phyloP scores from a whole-genome alignment of 2,888 invertebrate genomes.

The Ephialtes manifestator region DNA sequence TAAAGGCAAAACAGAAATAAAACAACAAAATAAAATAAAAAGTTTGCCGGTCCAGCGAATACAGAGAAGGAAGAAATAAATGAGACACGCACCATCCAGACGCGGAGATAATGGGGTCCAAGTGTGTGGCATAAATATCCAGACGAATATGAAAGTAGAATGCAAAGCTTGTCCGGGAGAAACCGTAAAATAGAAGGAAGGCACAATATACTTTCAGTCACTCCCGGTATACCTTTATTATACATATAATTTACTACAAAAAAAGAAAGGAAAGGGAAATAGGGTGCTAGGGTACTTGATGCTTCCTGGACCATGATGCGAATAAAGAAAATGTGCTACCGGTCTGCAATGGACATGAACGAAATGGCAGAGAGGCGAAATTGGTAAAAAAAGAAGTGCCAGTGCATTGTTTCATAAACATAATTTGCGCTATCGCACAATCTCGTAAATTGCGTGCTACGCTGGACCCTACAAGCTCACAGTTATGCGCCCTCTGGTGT shows the following conservation, averaged over 20 bases:
- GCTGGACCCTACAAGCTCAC: conserved; percentile 44
- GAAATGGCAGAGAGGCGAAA: conserved; percentile 57
- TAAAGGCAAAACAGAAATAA: conserved; percentile 47
- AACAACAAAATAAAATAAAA: conserved; percentile 46
- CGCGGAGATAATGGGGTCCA: conserved; percentile 37
- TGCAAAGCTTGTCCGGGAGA: conserved; percentile 34
- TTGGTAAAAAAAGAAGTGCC: conserved; percentile 45
- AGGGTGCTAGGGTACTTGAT: conserved; percentile 39
- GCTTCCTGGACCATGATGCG: conserved; percentile 42
- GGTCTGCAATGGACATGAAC: conserved; percentile 41
- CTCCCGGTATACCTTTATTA: conserved; percentile 26
- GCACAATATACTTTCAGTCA: conserved; percentile 6
- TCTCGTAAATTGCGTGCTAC: conserved; percentile 76
- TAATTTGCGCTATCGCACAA: conserved; percentile 80
- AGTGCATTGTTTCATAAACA: conserved; percentile 80
- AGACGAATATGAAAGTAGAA: conserved; percentile 45
- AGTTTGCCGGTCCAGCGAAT: conserved; percentile 3
- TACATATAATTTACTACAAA: conserved; percentile 32
- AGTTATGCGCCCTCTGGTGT: conserved; percentile 3
- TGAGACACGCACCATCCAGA: conserved; percentile 33
- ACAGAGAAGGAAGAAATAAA: conserved; percentile 30
- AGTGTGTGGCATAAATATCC: conserved; percentile 56
- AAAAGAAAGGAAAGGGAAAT: background rate
- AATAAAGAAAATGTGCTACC: conserved; percentile 35
- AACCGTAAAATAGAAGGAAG: background rate